Conservation (phyloP, 2,888 invertebrate genomes). For the Stenichneumon culpator region DNA sequence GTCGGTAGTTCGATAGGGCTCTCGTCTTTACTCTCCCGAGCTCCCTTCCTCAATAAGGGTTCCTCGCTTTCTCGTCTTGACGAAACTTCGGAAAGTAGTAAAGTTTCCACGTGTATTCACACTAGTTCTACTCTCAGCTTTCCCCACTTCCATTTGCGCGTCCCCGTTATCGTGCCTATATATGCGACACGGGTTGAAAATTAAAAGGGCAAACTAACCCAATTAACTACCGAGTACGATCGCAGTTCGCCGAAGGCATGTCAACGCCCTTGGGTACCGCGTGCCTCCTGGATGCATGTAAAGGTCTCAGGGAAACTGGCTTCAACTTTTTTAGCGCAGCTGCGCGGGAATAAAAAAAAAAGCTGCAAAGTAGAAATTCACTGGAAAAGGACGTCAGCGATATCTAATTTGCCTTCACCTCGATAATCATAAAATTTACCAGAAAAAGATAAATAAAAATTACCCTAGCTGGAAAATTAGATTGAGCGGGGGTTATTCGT, state of each 20-base stretch:
- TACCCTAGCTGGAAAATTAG: neutral
- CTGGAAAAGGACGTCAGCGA: neutral
- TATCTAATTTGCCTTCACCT: conserved; percentile 10
- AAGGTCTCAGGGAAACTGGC: conserved; percentile 26
- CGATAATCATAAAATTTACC: conserved; percentile 3
- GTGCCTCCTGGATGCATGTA: conserved; percentile 7
- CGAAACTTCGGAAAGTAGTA: conserved; percentile 49
- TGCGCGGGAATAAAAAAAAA: neutral
- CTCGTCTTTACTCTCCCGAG: conserved; percentile 7
- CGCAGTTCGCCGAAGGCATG: conserved; percentile 45
- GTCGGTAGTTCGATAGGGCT: conserved; percentile 37
- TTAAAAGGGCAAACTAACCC: conserved; percentile 58
- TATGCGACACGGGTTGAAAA: conserved; percentile 31
- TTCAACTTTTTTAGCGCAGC: conserved; percentile 26
- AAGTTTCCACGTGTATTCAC: conserved; percentile 57
- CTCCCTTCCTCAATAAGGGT: conserved; percentile 52
- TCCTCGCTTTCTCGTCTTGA: conserved; percentile 8
- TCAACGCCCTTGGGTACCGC: conserved; percentile 1
- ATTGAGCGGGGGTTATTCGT: neutral
- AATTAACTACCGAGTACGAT: conserved; percentile 52
- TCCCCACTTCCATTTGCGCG: neutral
- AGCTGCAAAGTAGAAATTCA: neutral
- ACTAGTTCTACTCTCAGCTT: conserved; percentile 8
- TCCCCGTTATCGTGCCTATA: conserved; percentile 18
- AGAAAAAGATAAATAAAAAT: neutral